Conservation (phyloP, 2,113 vertebrate genomes). For the Oreamnos americanus region DNA sequence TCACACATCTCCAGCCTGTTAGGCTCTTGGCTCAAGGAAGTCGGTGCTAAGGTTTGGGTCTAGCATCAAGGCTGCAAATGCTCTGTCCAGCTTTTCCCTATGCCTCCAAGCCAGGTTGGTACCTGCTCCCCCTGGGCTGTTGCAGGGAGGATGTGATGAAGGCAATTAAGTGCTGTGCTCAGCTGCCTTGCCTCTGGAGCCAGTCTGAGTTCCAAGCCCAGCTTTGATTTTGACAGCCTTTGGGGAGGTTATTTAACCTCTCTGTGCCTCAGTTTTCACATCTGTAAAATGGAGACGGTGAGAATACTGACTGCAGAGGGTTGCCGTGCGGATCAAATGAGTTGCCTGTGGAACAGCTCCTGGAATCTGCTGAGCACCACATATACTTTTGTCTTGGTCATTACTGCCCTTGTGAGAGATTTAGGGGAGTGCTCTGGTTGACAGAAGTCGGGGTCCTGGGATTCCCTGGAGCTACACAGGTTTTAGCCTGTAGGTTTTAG, state of each 20-base stretch:
- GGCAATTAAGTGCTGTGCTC: accelerated
- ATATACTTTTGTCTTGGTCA: not conserved
- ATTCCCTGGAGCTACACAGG: not conserved
- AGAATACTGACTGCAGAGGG: not conserved
- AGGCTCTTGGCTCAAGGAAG: not conserved
- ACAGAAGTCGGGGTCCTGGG: not conserved
- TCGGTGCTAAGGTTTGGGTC: not conserved
- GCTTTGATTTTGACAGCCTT: not conserved
- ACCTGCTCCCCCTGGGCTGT: accelerated
- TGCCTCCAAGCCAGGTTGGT: not conserved
- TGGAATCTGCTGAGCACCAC: not conserved
- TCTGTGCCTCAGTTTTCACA: not conserved
- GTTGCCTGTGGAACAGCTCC: not conserved
- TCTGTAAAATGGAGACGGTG: not conserved
- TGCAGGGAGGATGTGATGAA: too few species aligned
- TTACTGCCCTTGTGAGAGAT: not conserved
- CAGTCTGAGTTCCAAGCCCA: not conserved
- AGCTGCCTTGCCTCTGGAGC: not conserved
- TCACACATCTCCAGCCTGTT: not conserved
- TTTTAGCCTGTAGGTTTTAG: not conserved
- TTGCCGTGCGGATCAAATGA: not conserved
- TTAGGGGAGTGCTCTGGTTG: not conserved
- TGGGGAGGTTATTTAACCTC: not conserved
- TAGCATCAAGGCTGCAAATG: not conserved
- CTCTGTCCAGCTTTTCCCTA: not conserved